Evolutionary conservation across 2,888 invertebrate genomes (phyloP), one percentile per base, ranked within the genome.

Genomic region (Tupiocoris notatus): DNA sequence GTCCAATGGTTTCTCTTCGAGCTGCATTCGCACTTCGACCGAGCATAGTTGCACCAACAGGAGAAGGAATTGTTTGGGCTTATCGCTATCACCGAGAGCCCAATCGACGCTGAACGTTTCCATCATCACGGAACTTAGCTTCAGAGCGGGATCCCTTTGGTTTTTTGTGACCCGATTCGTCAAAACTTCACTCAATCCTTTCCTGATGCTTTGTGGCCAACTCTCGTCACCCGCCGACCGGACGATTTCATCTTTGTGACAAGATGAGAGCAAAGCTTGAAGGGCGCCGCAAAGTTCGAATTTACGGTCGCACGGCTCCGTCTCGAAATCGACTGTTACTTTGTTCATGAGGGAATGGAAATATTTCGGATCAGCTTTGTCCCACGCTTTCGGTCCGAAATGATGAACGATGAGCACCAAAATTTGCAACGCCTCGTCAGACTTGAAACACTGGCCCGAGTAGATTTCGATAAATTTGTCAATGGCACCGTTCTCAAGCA

Each of bases 1-100:
- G 83, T 93, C 92, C 80, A 95, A 87, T 3, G 82, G 91, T 81
- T 92, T 91, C 80, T 94, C 93, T 82, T 96, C 96, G 79, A 96
- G 86, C 81, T 94, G 93, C 95, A 97, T 96, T 82, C 96, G 89
- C 0, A 96, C 92, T 87, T 97, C 96, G 82, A 96, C 93, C 67
- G 95, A 94, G 81, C 93, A 91, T 76, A 97, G 86, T 83, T 96
- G 95, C 76, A 95, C 89, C 12, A 96, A 85, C 20, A 95, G 86
- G 81, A 96, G 90, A 82, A 95, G 92, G 82, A 93, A 90, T 84
- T 93, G 92, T 77, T 88, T 88, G 76, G 93, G 93, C 80, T 89
- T 88, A 78, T 91, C 91, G 80, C 92, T 92, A 83, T 93, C 92
- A 81, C 88, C 88, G 79, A 94, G 86, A 75, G 91, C 88, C 94